Percentiles rank a stretch among this genome's conserved stretches.
Evolutionary conservation across 2,797 vertebrate genomes (phyloP).

Genomic region (Notamacropus eugenii): DNA sequence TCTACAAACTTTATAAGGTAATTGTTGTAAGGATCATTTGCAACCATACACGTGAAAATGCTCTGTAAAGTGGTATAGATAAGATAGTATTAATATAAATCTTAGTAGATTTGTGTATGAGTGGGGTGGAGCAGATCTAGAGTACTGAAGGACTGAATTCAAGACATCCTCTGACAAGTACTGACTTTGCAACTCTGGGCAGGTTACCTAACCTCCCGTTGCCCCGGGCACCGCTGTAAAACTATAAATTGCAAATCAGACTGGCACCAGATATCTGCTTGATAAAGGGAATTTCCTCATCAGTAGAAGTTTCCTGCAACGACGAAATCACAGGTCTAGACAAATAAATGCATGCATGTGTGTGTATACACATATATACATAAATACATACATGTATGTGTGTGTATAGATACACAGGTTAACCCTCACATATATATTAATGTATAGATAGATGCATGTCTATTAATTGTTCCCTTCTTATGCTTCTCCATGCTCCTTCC

Average conservation of each 20-base stretch:
- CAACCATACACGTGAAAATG: neutral
- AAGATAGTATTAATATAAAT: neutral
- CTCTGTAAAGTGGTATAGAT: neutral
- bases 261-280: neutral
- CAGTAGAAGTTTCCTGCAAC: neutral
- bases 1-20: neutral
- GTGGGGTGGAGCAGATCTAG: neutral
- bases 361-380: no score
- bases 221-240: neutral
- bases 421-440: neutral
- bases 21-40: neutral
- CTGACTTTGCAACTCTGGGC: neutral
- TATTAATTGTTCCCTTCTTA: neutral
- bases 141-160: neutral
- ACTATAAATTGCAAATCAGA: neutral
- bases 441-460: neutral
- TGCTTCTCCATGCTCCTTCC: neutral
- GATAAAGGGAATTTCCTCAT: neutral
- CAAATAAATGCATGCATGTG: neutral
- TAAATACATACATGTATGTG: neutral
- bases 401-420: neutral
- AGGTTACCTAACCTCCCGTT: neutral
- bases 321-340: neutral
- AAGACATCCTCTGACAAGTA: neutral
- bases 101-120: neutral